These are phyloP conservation scores for Passer montanus DNA, from an alignment of 2,113 vertebrate species.

Conservation along the genomic window DNA sequence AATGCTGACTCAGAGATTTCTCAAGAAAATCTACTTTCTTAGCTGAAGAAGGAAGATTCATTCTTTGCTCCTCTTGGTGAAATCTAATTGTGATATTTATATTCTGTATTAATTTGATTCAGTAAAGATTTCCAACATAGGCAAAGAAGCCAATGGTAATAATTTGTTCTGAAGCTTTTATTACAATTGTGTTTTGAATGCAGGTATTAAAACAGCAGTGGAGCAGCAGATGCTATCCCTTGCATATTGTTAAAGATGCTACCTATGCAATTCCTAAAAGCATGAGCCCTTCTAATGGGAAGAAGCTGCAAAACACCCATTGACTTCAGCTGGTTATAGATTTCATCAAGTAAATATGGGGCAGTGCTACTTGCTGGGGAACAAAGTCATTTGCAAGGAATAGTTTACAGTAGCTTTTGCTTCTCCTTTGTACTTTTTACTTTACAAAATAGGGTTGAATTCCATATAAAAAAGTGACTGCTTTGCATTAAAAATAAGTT, in stretches of 20 bases:
- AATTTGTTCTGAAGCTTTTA: constrained; percentile 70
- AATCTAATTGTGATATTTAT: constrained; percentile 68
- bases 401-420: not conserved
- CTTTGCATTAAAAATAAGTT: constrained; percentile 19
- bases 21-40: constrained; percentile 55
- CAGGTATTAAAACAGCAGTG: constrained; percentile 53
- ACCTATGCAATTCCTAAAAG: constrained; percentile 51
- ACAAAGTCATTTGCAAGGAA: not conserved
- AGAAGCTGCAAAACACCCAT: constrained; percentile 38
- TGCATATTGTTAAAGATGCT: constrained; percentile 49
- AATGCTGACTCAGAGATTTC: constrained; percentile 59
- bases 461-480: not conserved
- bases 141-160: constrained; percentile 64
- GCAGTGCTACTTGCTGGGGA: not conserved
- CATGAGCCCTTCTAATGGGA: constrained; percentile 32
- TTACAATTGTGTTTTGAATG: constrained; percentile 60
- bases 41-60: not conserved
- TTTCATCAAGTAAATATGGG: not conserved
- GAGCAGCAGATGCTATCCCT: constrained; percentile 41
- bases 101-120: constrained; percentile 65
- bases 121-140: constrained; percentile 46
- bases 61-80: constrained; percentile 39
- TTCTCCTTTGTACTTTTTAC: not conserved
- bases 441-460: not conserved
- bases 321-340: constrained; percentile 20